phyloP scores from a whole-genome alignment of 1,140 invertebrate genomes.

The Lordiphosa stackelbergi region DNA sequence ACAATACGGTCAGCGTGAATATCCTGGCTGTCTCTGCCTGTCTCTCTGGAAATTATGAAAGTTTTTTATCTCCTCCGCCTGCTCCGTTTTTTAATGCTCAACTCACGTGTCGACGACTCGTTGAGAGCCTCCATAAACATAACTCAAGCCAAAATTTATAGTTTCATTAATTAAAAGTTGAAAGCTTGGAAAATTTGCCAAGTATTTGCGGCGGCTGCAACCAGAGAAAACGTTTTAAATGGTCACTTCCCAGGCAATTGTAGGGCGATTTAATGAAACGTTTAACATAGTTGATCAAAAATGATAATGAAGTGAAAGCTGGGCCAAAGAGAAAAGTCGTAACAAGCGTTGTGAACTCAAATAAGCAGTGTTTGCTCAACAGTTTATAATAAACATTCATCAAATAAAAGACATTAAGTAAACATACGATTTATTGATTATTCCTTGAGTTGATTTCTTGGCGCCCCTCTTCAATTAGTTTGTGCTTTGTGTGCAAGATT shows the following conservation, averaged over 20 bases:
- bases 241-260: slow-evolving; percentile 28
- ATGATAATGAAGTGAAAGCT: too few relatives aligned
- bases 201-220: too few relatives aligned
- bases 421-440: too few relatives aligned
- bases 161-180: slow-evolving; percentile 31
- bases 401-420: too few relatives aligned
- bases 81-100: slow-evolving; percentile 33
- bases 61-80: background rate
- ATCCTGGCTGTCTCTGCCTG: slow-evolving; percentile 3
- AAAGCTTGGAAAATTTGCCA: slow-evolving; percentile 25
- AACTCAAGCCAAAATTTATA: slow-evolving; percentile 40
- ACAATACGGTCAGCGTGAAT: slow-evolving; percentile 35
- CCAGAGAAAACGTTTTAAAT: slow-evolving; percentile 4
- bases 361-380: too few relatives aligned
- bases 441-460: background rate
- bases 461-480: background rate
- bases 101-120: slow-evolving; percentile 42
- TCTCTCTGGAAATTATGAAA: slow-evolving; percentile 36
- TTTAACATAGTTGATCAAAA: slow-evolving; percentile 12
- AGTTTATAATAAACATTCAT: too few relatives aligned
- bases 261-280: slow-evolving; percentile 25
- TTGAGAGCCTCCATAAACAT: slow-evolving; percentile 46
- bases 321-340: background rate
- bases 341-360: background rate
- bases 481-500: background rate